These are phyloP conservation scores for Stichodactyla helianthus DNA, from an alignment of 64 coral and sea anemone genomes.

Conservation along the genomic window DNA sequence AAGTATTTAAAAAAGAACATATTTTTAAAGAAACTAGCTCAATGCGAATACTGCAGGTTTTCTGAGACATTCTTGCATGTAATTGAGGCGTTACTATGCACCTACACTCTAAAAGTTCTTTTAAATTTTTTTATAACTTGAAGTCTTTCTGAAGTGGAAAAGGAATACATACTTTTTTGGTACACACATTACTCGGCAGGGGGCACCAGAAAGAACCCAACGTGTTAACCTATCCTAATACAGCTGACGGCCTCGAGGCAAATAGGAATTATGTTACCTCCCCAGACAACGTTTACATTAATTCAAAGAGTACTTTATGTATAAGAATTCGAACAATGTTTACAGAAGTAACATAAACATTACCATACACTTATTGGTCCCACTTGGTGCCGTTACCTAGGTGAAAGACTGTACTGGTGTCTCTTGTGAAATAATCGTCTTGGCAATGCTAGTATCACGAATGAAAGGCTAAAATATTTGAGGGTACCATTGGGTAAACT, in stretches of 20 bases:
- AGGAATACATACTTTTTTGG: neutral
- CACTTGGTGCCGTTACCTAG: neutral
- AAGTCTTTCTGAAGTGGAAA: neutral
- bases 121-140: neutral
- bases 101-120: neutral
- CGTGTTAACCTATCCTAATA: neutral
- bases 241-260: neutral
- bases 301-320: neutral
- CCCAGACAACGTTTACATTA: too few relatives aligned
- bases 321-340: neutral
- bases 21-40: neutral
- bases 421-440: neutral
- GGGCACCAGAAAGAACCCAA: neutral
- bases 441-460: neutral
- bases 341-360: neutral
- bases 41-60: neutral
- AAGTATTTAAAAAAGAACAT: neutral
- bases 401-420: neutral
- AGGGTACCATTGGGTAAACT: neutral
- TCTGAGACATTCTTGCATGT: neutral
- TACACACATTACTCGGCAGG: neutral
- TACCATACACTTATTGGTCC: neutral
- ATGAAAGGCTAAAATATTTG: neutral
- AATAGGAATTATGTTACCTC: too few relatives aligned
- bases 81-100: slow-evolving; percentile 8